Evolutionary conservation across 2,888 invertebrate genomes (phyloP).

Genomic region (Colletes collaris): DNA sequence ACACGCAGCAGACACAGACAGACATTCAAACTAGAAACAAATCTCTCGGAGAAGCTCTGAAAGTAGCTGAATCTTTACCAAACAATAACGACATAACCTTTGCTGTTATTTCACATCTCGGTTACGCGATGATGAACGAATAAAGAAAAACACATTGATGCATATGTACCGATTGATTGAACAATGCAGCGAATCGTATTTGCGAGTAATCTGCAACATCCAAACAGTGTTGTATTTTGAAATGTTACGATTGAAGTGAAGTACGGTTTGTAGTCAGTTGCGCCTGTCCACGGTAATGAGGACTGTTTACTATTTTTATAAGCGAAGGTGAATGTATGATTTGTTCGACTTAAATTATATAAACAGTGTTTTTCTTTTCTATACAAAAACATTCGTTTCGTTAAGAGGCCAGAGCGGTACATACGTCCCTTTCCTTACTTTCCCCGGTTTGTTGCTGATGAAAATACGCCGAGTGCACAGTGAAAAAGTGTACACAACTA

Average conservation of each 20-base stretch:
- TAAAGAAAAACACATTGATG: constrained; percentile 18
- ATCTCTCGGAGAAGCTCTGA: constrained; percentile 11
- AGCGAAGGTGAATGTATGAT: constrained; percentile 79
- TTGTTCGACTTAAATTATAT: constrained; percentile 73
- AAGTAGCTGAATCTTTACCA: constrained; percentile 35
- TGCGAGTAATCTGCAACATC: constrained; percentile 37
- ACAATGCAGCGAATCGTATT: constrained; percentile 35
- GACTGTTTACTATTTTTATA: constrained; percentile 82
- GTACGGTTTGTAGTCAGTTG: constrained; percentile 72
- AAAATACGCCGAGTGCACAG: constrained; percentile 2
- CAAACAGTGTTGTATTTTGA: constrained; percentile 59
- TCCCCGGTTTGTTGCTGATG: neutral
- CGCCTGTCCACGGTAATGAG: constrained; percentile 70
- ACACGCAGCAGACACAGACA: neutral
- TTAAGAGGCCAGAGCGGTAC: constrained; percentile 27
- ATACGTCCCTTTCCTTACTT: constrained; percentile 20
- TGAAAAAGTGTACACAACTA: constrained; percentile 34
- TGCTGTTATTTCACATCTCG: constrained; percentile 35
- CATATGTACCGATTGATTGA: constrained; percentile 25
- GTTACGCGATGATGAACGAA: constrained; percentile 26
- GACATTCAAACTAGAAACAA: constrained; percentile 9
- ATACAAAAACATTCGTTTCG: constrained; percentile 50
- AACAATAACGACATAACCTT: constrained; percentile 29
- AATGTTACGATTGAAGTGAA: constrained; percentile 62
- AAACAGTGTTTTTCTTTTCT: constrained; percentile 70